Evolutionary conservation across 2,888 invertebrate species (phyloP).

Genomic region (Brachylomia viminalis): DNA sequence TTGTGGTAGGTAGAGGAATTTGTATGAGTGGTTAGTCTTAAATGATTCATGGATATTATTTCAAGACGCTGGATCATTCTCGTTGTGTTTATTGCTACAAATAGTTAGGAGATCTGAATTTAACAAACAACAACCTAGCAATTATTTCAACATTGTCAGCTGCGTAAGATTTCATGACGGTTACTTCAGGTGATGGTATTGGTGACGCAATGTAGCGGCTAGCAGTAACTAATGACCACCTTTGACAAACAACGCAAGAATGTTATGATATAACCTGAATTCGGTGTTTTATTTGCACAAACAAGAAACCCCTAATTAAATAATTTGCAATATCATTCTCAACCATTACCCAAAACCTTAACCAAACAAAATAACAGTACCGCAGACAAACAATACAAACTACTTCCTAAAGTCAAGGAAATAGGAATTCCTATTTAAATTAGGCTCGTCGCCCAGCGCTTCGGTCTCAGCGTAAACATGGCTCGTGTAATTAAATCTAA

Average conservation of each 20-base stretch:
- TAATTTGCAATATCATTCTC: slow-evolving; percentile 39
- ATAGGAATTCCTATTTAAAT: slow-evolving; percentile 60
- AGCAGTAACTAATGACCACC: neutral
- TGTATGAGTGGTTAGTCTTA: slow-evolving; percentile 11
- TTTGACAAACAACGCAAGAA: neutral
- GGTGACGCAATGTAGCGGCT: neutral
- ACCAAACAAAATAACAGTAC: slow-evolving; percentile 36
- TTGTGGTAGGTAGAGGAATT: slow-evolving; percentile 37
- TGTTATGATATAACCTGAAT: neutral
- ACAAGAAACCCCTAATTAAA: slow-evolving; percentile 19
- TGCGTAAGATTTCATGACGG: neutral
- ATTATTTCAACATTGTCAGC: neutral
- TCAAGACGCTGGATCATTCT: neutral
- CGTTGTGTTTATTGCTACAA: neutral
- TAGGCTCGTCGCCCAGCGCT: slow-evolving; percentile 21
- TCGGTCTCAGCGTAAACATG: slow-evolving; percentile 47
- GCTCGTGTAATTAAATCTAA: slow-evolving; percentile 64
- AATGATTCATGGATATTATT: slow-evolving; percentile 42
- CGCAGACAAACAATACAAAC: slow-evolving; percentile 18
- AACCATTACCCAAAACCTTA: slow-evolving; percentile 26
- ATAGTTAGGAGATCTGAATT: neutral
- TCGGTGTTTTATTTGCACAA: neutral
- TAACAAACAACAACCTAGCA: neutral
- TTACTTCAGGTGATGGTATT: neutral
- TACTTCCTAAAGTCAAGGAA: slow-evolving; percentile 45